These are phyloP conservation scores for Protodeltote pygarga DNA, from an alignment of 2,888 invertebrate species.

Conservation along the genomic window DNA sequence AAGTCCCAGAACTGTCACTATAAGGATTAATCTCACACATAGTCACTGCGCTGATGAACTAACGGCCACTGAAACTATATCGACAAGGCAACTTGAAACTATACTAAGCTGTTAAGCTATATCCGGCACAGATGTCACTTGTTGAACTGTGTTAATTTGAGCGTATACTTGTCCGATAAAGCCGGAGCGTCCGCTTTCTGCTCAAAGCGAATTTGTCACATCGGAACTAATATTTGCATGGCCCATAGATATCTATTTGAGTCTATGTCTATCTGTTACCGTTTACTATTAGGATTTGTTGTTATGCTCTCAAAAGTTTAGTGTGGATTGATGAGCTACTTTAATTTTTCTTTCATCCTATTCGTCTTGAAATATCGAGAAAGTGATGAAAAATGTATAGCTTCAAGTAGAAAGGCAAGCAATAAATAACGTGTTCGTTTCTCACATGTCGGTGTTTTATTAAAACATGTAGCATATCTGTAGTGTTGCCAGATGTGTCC, in stretches of 20 bases:
- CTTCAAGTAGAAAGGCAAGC: constrained; percentile 24
- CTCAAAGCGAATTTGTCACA: constrained; percentile 1
- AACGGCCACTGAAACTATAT: no score
- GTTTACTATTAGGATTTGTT: no score
- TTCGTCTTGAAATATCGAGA: constrained; percentile 25
- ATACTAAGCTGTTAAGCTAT: no score
- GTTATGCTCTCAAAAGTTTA: no score
- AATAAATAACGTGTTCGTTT: constrained; percentile 35
- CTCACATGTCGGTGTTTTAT: constrained; percentile 49
- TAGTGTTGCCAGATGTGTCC: constrained; percentile 39
- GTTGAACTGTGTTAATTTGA: no score
- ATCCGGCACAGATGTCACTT: no score
- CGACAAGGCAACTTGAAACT: no score
- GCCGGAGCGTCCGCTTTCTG: neutral
- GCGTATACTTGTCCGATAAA: no score
- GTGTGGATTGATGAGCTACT: constrained; percentile 15
- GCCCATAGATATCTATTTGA: constrained; percentile 23
- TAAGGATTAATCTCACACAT: no score
- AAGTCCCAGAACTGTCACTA: no score
- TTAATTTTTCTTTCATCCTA: constrained; percentile 13
- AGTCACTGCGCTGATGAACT: no score
- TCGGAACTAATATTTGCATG: constrained; percentile 21
- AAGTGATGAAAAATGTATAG: constrained; percentile 31
- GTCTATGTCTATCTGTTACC: no score
- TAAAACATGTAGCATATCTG: constrained; percentile 39